Conservation (phyloP, 2,113 vertebrate genomes). For the Pogona vitticeps region DNA sequence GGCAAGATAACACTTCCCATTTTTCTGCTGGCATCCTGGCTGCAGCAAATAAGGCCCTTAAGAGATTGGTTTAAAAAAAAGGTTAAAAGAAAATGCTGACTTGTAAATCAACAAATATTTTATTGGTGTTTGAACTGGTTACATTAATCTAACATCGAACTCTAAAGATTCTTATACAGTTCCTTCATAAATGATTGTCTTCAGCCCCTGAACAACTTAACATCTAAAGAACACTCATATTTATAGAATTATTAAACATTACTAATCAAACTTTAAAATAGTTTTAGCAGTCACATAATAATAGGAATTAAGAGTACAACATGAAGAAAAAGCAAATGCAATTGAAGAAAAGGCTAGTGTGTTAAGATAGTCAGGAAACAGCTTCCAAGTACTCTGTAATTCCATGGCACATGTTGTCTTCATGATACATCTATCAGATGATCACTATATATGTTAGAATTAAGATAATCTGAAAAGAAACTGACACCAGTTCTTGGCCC, state of each 20-base stretch:
- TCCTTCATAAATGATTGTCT: constrained; percentile 6
- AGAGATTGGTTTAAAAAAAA: constrained; percentile 17
- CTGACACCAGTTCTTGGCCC: background rate
- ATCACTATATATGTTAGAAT: background rate
- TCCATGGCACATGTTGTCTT: background rate
- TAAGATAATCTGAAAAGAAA: background rate
- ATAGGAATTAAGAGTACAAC: background rate
- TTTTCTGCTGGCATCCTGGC: constrained; percentile 12
- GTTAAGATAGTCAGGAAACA: background rate
- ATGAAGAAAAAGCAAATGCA: background rate
- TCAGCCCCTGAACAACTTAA: constrained; percentile 28
- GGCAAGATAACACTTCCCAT: constrained; percentile 18
- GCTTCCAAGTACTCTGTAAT: background rate
- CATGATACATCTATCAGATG: background rate
- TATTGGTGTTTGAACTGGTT: constrained; percentile 54
- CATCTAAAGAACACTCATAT: constrained; percentile 48
- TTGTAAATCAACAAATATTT: constrained; percentile 57
- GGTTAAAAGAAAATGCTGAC: background rate
- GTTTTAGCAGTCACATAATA: constrained; percentile 18
- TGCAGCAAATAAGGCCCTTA: background rate
- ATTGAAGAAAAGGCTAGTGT: background rate
- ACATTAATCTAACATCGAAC: constrained; percentile 17
- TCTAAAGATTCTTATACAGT: constrained; percentile 45
- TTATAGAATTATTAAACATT: constrained; percentile 2
- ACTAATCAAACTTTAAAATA: background rate